A percentile compares a stretch with the other conserved stretches of the same genome.
Evolutionary conservation across 2,113 vertebrate genomes (phyloP).

Genomic region (Silurus glanis): DNA sequence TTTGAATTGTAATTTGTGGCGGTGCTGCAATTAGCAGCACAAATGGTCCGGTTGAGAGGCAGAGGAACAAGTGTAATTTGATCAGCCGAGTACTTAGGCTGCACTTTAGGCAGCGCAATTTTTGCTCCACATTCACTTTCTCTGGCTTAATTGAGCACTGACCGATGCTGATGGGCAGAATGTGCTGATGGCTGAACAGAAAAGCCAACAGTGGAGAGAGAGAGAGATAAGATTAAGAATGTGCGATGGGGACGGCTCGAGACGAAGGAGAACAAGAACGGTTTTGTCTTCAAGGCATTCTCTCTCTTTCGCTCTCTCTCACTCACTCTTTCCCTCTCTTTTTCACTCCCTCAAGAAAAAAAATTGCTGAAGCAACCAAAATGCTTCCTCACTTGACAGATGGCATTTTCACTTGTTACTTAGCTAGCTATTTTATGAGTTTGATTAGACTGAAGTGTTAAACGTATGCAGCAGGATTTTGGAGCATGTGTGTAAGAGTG

Average conservation of each 20-base stretch:
- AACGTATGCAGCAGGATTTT: constrained; percentile 11
- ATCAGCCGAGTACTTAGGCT: constrained; percentile 74
- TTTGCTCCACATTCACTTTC: constrained; percentile 61
- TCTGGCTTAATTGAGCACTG: constrained; percentile 74
- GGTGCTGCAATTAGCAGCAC: constrained; percentile 40
- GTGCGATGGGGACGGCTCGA: constrained; percentile 65
- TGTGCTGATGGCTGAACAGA: constrained; percentile 77
- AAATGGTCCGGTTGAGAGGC: constrained; percentile 31
- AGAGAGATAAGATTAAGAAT: constrained; percentile 45
- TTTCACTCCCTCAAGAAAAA: constrained; percentile 36
- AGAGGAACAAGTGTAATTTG: constrained; percentile 63
- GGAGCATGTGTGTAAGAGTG: neutral
- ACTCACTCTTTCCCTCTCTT: neutral
- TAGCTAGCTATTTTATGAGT: constrained; percentile 66
- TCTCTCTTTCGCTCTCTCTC: neutral
- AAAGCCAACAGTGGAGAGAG: constrained; percentile 72
- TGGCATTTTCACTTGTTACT: constrained; percentile 78
- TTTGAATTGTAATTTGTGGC: constrained; percentile 46
- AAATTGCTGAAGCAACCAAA: constrained; percentile 76
- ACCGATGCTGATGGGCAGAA: constrained; percentile 75
- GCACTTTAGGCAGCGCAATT: constrained; percentile 75
- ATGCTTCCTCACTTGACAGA: constrained; percentile 72
- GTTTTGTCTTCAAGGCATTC: constrained; percentile 79
- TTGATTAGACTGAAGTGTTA: constrained; percentile 46
- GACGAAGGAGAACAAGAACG: constrained; percentile 71